Conservation (phyloP, 2,113 vertebrate species). For the Lethenteron reissneri region DNA sequence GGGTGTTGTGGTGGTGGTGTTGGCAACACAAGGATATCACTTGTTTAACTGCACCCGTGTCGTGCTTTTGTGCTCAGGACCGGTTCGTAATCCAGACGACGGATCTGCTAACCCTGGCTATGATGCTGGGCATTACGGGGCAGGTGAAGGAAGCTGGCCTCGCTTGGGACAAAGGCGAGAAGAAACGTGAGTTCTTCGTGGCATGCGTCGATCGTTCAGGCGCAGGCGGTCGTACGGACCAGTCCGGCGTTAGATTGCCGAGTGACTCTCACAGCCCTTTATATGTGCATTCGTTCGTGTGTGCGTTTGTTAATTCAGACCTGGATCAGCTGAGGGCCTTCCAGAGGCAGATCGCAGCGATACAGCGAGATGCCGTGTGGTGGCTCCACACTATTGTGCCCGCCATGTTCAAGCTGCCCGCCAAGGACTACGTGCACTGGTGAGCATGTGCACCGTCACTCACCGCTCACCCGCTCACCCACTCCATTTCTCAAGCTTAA, state of each 20-base stretch:
- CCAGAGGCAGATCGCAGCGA: slow-evolving; percentile 86
- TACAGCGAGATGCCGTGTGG: slow-evolving; percentile 88
- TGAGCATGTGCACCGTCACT: slow-evolving; percentile 16
- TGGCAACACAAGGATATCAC: too few relatives aligned
- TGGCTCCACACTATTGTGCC: slow-evolving; percentile 91
- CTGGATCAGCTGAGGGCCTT: slow-evolving; percentile 67
- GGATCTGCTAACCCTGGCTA: slow-evolving; percentile 72
- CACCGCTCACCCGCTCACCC: too few relatives aligned
- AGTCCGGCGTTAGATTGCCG: background rate
- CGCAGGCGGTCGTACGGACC: background rate
- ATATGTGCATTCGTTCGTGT: slow-evolving; percentile 7
- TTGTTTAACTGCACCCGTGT: background rate
- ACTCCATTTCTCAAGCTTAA: too few relatives aligned
- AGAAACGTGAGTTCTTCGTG: slow-evolving; percentile 43
- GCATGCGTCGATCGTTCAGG: background rate
- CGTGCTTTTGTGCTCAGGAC: slow-evolving; percentile 28
- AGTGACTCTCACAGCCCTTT: background rate
- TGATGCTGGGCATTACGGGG: slow-evolving; percentile 94
- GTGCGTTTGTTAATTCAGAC: slow-evolving; percentile 26
- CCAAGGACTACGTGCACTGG: slow-evolving; percentile 96
- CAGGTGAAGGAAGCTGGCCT: slow-evolving; percentile 92
- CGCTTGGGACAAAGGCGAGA: slow-evolving; percentile 97
- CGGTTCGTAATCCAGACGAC: slow-evolving; percentile 90
- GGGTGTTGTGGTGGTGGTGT: too few relatives aligned
- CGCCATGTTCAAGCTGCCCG: slow-evolving; percentile 65